These are phyloP conservation scores for Thomomys bottae DNA, from an alignment of 2,113 vertebrate species.

Conservation along the genomic window DNA sequence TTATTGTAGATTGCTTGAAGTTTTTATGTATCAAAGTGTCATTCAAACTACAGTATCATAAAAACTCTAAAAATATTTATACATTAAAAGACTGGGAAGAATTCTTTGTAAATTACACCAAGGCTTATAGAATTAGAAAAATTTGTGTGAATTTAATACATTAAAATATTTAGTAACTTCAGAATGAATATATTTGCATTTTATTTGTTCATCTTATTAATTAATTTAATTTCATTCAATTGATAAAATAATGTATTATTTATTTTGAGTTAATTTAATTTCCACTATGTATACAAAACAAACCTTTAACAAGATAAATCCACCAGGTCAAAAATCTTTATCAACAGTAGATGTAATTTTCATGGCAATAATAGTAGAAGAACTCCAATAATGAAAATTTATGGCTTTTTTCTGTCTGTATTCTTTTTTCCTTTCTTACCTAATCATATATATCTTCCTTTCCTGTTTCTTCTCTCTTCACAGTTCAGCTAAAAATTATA, in stretches of 20 bases:
- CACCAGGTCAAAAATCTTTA: background rate
- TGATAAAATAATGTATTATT: background rate
- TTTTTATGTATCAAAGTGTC: background rate
- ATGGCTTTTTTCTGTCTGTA: background rate
- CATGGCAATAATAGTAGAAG: accelerated
- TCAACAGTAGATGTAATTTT: background rate
- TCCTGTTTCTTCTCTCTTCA: too few relatives aligned
- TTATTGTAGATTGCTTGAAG: background rate
- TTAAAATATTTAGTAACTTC: background rate
- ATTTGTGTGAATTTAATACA: background rate
- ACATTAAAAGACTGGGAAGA: background rate
- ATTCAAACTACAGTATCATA: background rate
- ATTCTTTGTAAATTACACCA: background rate
- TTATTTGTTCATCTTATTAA: too few relatives aligned
- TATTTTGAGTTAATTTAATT: too few relatives aligned
- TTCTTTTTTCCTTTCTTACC: background rate
- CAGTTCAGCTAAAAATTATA: background rate
- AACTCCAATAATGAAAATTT: background rate
- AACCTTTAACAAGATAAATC: background rate
- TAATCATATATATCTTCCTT: background rate
- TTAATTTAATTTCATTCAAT: too few relatives aligned
- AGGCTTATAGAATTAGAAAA: background rate
- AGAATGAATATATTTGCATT: background rate
- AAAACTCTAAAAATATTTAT: background rate
- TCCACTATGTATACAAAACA: background rate